Percentiles rank a stretch among this genome's conserved stretches.
These are phyloP conservation scores for Eriosoma lanigerum DNA, from an alignment of 1,140 invertebrate species.

Conservation along the genomic window DNA sequence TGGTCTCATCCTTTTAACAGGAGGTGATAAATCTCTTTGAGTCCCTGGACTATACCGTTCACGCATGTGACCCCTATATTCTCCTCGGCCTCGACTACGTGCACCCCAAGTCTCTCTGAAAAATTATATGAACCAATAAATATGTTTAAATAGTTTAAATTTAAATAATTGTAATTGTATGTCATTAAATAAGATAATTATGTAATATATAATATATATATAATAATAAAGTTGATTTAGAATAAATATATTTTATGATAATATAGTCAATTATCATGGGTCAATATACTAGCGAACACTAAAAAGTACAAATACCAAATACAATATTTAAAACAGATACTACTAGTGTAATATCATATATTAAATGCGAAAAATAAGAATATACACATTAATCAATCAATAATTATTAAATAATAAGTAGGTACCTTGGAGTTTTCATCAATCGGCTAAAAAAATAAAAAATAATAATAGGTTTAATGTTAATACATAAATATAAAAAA, in stretches of 20 bases:
- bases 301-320: neutral
- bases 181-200: neutral
- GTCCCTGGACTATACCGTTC: slow-evolving; percentile 71
- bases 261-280: neutral
- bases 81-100: slow-evolving; percentile 63
- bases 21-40: slow-evolving; percentile 70
- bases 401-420: slow-evolving; percentile 30
- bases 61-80: slow-evolving; percentile 59
- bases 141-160: neutral
- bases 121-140: neutral
- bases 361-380: neutral
- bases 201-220: neutral
- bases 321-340: neutral
- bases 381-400: no score
- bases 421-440: slow-evolving; percentile 35
- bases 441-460: slow-evolving; percentile 40
- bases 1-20: slow-evolving; percentile 75
- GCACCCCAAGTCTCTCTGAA: slow-evolving; percentile 65
- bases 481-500: neutral
- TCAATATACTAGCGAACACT: neutral
- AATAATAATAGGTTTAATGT: neutral
- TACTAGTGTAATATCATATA: neutral
- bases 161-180: neutral
- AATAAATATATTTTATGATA: neutral
- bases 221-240: neutral